A percentile compares a stretch with the other conserved stretches of the same genome.
Conservation (phyloP, 2,113 vertebrate species). For the Trichomycterus rosablanca region DNA sequence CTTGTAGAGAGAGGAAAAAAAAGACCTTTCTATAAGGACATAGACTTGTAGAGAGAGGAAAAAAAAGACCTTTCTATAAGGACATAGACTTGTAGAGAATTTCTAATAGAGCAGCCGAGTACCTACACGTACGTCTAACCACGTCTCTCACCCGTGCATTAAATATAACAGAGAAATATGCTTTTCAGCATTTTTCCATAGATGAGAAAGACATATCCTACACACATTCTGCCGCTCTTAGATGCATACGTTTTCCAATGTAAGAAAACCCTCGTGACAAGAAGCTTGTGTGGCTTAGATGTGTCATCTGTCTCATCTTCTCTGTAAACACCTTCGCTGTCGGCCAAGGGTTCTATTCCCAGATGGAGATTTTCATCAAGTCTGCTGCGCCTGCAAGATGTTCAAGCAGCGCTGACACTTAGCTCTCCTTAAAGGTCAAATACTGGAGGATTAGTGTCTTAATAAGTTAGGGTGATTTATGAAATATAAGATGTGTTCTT, state of each 20-base stretch:
- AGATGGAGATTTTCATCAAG: constrained; percentile 77
- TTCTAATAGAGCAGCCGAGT: no score
- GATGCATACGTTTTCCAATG: constrained; percentile 5
- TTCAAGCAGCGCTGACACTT: constrained; percentile 71
- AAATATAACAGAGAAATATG: background rate
- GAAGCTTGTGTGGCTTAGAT: constrained; percentile 64
- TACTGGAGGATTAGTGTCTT: constrained; percentile 79
- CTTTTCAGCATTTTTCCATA: background rate
- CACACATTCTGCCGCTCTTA: background rate
- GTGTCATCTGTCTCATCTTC: constrained; percentile 76
- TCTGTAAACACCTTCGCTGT: constrained; percentile 75
- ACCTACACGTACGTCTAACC: no score
- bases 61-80: background rate
- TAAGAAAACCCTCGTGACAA: constrained; percentile 8
- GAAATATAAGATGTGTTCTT: constrained; percentile 4
- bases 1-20: no score
- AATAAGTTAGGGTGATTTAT: constrained; percentile 54
- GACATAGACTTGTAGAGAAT: background rate
- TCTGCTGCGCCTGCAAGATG: constrained; percentile 72
- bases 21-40: no score
- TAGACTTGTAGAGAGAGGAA: no score
- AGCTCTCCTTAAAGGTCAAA: constrained; percentile 75
- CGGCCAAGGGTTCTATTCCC: constrained; percentile 60
- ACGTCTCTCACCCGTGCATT: background rate
- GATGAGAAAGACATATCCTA: no score